phyloP scores from a whole-genome alignment of 2,888 invertebrate genomes.

The Drosophila buzzatii region DNA sequence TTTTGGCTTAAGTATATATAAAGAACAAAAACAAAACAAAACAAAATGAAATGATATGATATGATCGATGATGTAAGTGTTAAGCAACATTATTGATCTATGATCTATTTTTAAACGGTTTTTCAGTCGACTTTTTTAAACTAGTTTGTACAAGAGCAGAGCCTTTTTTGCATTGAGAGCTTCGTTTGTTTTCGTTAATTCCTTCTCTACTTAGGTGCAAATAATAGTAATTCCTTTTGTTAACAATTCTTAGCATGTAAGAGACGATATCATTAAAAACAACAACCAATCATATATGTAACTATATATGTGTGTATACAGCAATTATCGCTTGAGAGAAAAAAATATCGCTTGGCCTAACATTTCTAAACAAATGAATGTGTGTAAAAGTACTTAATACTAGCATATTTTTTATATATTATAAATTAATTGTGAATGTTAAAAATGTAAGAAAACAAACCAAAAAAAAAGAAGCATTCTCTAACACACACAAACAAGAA shows the following conservation, averaged over 20 bases:
- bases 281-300: conserved; percentile 11
- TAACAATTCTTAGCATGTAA: conserved; percentile 58
- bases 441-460: conserved; percentile 6
- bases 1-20: conserved; percentile 70
- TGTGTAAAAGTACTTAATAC: conserved; percentile 58
- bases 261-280: conserved; percentile 21
- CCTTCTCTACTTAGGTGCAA: conserved; percentile 73
- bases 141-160: conserved; percentile 76
- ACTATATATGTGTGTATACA: conserved; percentile 37
- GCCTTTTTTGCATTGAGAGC: conserved; percentile 77
- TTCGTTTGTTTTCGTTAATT: conserved; percentile 57
- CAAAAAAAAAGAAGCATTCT: conserved; percentile 16
- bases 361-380: conserved; percentile 45
- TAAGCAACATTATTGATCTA: conserved; percentile 48
- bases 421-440: conserved; percentile 76
- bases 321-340: conserved; percentile 45
- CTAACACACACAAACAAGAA: conserved; percentile 27
- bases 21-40: conserved; percentile 17
- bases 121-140: conserved; percentile 70
- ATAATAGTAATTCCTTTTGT: conserved; percentile 71
- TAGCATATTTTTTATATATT: conserved; percentile 80
- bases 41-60: background rate
- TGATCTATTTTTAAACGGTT: conserved; percentile 46
- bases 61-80: conserved; percentile 38
- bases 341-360: conserved; percentile 54